Percentiles rank a stretch among this genome's conserved stretches.
Conservation (phyloP, 2,113 vertebrate genomes). For the Dicentrarchus labrax region DNA sequence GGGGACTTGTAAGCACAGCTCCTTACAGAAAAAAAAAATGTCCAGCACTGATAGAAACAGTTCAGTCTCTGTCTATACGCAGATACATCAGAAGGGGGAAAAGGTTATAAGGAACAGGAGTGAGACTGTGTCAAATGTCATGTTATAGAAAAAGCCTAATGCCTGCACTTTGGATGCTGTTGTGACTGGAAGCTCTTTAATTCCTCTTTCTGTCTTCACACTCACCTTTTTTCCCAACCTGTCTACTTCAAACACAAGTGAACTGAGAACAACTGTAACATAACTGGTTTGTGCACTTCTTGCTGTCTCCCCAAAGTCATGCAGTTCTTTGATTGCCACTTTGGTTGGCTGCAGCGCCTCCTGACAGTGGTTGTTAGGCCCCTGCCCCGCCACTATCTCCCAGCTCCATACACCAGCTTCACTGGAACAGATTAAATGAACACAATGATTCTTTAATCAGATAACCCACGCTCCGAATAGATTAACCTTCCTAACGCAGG, state of each 20-base stretch:
- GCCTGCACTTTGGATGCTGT: slow-evolving; percentile 13
- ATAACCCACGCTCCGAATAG: slow-evolving; percentile 84
- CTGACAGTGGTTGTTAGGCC: slow-evolving; percentile 55
- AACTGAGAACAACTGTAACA: slow-evolving; percentile 62
- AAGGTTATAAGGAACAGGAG: slow-evolving; percentile 29
- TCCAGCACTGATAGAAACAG: slow-evolving; percentile 17
- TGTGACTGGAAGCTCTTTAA: slow-evolving; percentile 38
- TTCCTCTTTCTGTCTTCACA: slow-evolving; percentile 3
- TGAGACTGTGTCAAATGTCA: slow-evolving; percentile 39
- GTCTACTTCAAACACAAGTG: slow-evolving; percentile 61
- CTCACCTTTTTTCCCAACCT: slow-evolving; percentile 50
- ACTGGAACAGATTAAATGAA: slow-evolving; percentile 87
- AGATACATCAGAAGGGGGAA: slow-evolving; percentile 20
- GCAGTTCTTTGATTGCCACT: slow-evolving; percentile 54
- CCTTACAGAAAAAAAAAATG: slow-evolving; percentile 26
- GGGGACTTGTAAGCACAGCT: slow-evolving; percentile 32
- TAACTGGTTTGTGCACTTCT: slow-evolving; percentile 6
- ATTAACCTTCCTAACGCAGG: slow-evolving; percentile 84
- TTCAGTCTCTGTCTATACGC: slow-evolving; percentile 9
- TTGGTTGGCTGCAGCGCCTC: slow-evolving; percentile 68
- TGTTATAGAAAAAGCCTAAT: slow-evolving; percentile 23
- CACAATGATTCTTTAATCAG: slow-evolving; percentile 86
- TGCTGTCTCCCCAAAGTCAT: slow-evolving; percentile 32
- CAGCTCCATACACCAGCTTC: slow-evolving; percentile 77
- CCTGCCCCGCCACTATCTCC: slow-evolving; percentile 66